phyloP scores from a whole-genome alignment of 35 echinoderm and acorn worm genomes.

The Stichopus chloronotus region DNA sequence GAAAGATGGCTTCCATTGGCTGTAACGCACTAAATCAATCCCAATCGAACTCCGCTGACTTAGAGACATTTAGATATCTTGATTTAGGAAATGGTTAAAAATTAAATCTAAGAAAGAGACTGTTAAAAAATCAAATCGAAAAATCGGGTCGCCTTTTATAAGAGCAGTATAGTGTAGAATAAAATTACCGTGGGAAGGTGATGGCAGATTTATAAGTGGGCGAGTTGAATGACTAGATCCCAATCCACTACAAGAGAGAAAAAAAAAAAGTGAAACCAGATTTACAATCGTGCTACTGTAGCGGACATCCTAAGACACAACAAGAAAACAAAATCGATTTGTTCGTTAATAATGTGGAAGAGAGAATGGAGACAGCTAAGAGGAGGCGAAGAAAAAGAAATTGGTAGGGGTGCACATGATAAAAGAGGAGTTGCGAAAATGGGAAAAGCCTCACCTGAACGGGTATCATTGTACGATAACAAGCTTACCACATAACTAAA shows the following conservation, averaged over 20 bases:
- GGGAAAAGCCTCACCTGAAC: no score
- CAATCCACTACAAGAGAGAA: not conserved
- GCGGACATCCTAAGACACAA: not conserved
- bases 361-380: no score
- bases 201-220: not conserved
- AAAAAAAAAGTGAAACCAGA: not conserved
- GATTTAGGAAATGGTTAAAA: slow-evolving; percentile 18
- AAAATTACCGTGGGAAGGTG: slow-evolving; percentile 4
- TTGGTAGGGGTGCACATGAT: no score
- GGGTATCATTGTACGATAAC: no score
- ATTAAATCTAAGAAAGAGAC: not conserved
- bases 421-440: no score
- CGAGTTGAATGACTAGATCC: not conserved
- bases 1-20: not conserved
- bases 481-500: no score
- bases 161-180: not conserved
- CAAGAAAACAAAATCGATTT: not conserved
- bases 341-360: no score
- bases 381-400: no score
- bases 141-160: not conserved
- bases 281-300: not conserved
- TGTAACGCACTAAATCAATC: not conserved
- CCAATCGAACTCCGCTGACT: not conserved
- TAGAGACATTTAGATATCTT: not conserved
- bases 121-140: slow-evolving; percentile 12